phyloP scores from a whole-genome alignment of 2,797 vertebrate species.

The Rallus crepitans region DNA sequence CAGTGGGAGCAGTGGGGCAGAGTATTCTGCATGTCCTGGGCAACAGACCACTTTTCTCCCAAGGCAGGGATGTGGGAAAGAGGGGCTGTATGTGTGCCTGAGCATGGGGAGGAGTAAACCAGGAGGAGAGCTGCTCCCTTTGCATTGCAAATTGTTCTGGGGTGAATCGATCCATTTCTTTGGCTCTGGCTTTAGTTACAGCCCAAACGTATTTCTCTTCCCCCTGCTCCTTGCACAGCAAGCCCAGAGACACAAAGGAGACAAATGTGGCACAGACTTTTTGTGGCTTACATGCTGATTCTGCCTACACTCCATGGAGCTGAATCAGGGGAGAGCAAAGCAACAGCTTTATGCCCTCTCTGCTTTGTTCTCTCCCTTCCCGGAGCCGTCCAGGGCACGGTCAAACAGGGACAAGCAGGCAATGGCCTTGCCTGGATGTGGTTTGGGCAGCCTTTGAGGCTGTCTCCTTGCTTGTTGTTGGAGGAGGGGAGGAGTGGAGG shows the following conservation, averaged over 20 bases:
- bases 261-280: not conserved
- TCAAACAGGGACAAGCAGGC: not conserved
- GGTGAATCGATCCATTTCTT: slow-evolving; percentile 19
- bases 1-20: not conserved
- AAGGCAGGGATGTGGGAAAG: not conserved
- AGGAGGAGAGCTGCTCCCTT: not conserved
- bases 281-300: not conserved
- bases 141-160: slow-evolving; percentile 12
- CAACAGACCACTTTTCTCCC: not conserved
- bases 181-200: slow-evolving; percentile 1
- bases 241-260: slow-evolving; percentile 32
- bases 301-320: not conserved
- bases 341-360: not conserved
- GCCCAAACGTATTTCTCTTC: slow-evolving; percentile 31
- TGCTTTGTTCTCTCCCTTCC: not conserved
- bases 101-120: not conserved
- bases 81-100: not conserved
- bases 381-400: not conserved
- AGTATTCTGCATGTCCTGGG: accelerated
- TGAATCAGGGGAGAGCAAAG: not conserved
- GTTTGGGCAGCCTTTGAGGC: not conserved
- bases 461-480: not conserved
- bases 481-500: not conserved
- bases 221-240: not conserved
- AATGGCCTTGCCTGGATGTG: not conserved